phyloP scores from a whole-genome alignment of 2,888 invertebrate species.

The Molanna angustata region DNA sequence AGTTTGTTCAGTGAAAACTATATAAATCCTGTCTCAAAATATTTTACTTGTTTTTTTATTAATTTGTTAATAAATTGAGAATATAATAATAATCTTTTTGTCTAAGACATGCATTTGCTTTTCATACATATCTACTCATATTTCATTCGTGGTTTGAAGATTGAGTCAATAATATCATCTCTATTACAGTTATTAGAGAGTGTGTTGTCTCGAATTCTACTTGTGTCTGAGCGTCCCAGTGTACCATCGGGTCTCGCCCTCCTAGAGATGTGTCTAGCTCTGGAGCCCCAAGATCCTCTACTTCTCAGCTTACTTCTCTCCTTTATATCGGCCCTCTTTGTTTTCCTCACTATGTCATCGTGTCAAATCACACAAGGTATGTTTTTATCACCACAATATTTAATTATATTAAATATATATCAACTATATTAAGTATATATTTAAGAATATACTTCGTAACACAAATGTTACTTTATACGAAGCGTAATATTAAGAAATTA shows the following conservation, averaged over 20 bases:
- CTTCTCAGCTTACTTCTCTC: constrained; percentile 83
- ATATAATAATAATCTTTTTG: too few relatives aligned
- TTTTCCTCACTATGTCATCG: constrained; percentile 85
- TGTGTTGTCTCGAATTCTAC: constrained; percentile 74
- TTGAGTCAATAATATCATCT: constrained; percentile 13
- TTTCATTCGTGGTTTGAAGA: not conserved
- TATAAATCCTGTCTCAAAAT: too few relatives aligned
- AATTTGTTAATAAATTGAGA: too few relatives aligned
- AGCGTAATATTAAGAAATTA: too few relatives aligned
- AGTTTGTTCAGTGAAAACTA: too few relatives aligned
- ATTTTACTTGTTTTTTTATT: too few relatives aligned
- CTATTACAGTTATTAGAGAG: constrained; percentile 68
- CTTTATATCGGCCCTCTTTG: constrained; percentile 87
- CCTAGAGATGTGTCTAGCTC: constrained; percentile 73
- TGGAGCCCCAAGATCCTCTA: constrained; percentile 75
- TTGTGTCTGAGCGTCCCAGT: constrained; percentile 69
- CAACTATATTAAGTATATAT: too few relatives aligned
- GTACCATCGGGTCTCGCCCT: constrained; percentile 73
- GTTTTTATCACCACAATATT: too few relatives aligned
- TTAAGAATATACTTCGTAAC: too few relatives aligned
- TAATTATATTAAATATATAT: too few relatives aligned
- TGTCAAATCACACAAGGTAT: constrained; percentile 62
- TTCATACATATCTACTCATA: not conserved
- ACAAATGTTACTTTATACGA: too few relatives aligned
- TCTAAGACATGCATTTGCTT: not conserved